A percentile compares a stretch with the other conserved stretches of the same genome.
Evolutionary conservation across 2,888 invertebrate species (phyloP).

Genomic region (Anticlea derivata): DNA sequence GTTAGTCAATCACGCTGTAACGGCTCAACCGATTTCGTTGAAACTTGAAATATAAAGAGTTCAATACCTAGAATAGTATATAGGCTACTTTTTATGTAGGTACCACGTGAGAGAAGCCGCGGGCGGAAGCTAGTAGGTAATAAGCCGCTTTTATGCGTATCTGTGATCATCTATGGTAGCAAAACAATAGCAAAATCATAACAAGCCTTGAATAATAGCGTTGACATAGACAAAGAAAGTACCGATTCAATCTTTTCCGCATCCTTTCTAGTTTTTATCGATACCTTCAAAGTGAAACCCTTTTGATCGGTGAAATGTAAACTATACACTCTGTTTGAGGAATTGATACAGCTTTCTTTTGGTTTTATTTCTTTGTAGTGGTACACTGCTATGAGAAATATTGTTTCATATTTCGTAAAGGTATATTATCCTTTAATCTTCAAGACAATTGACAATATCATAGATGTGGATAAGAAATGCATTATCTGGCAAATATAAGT

Average conservation of each 20-base stretch:
- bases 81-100: too few relatives aligned
- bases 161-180: too few relatives aligned
- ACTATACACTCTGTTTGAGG: conserved; percentile 3
- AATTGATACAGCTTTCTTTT: conserved; percentile 9
- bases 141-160: too few relatives aligned
- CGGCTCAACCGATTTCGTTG: too few relatives aligned
- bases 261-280: background rate
- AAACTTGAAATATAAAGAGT: too few relatives aligned
- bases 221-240: background rate
- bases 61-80: too few relatives aligned
- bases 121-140: too few relatives aligned
- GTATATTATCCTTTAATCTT: background rate
- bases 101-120: too few relatives aligned
- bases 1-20: too few relatives aligned
- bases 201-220: background rate
- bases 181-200: too few relatives aligned
- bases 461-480: background rate
- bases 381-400: background rate
- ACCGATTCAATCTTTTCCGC: background rate
- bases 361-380: conserved; percentile 7
- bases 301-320: conserved; percentile 2
- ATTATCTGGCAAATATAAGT: too few relatives aligned
- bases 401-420: background rate
- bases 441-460: too few relatives aligned
- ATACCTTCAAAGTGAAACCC: conserved; percentile 12